Conservation (phyloP, 2,797 vertebrate genomes). For the Fringilla coelebs region DNA sequence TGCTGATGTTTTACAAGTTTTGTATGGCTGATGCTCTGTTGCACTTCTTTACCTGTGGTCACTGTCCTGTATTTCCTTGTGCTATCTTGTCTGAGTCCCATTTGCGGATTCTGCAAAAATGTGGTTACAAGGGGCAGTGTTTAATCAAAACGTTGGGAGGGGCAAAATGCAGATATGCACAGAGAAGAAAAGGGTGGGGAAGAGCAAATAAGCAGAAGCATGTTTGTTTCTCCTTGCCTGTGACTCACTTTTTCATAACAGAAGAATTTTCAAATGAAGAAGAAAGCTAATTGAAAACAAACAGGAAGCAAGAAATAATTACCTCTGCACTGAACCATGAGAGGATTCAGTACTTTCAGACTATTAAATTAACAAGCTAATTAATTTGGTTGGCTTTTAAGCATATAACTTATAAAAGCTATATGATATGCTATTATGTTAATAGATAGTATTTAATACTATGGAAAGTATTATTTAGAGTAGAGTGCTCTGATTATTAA, state of each 20-base stretch:
- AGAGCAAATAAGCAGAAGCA: not conserved
- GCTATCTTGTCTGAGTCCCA: accelerated
- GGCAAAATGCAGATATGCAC: not conserved
- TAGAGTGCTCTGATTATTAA: not conserved
- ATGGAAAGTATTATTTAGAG: not conserved
- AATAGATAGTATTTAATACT: not conserved
- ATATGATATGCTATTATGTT: not conserved
- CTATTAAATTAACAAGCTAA: not conserved
- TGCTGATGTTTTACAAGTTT: not conserved
- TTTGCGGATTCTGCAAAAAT: not conserved
- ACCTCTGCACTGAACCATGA: not conserved
- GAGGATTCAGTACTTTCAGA: not conserved
- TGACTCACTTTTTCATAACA: conserved; percentile 21
- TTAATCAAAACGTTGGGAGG: not conserved
- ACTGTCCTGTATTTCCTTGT: not conserved
- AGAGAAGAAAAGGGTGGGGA: not conserved
- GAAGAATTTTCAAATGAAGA: conserved; percentile 3
- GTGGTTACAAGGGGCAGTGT: not conserved
- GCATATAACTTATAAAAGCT: not conserved
- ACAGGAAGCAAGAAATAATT: conserved; percentile 21
- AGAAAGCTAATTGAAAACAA: conserved; percentile 3
- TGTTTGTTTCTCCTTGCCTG: conserved; percentile 23
- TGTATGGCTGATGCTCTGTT: not conserved
- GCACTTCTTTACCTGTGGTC: not conserved
- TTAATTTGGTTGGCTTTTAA: conserved; percentile 19